Conservation (phyloP, 2,113 vertebrate species). For the Ia io region DNA sequence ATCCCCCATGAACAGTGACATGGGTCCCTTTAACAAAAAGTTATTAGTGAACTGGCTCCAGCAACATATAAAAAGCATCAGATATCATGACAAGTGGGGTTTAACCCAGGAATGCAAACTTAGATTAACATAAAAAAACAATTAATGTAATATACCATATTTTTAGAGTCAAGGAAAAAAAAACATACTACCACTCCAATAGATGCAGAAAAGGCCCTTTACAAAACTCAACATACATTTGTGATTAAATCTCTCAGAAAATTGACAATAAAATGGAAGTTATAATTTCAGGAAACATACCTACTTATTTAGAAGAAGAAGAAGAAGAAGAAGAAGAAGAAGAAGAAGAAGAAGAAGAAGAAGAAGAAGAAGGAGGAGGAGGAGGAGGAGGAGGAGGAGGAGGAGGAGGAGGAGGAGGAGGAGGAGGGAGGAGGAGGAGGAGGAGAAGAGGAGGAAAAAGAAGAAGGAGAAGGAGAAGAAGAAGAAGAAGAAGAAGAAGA, state of each 20-base stretch:
- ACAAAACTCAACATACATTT: background rate
- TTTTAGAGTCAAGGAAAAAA: background rate
- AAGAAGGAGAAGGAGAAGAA: too few relatives aligned
- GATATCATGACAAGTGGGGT: background rate
- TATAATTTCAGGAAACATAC: background rate
- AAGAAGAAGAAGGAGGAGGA: too few relatives aligned
- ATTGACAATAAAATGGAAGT: background rate
- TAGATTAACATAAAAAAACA: background rate
- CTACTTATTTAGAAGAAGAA: too few relatives aligned
- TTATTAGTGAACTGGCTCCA: background rate
- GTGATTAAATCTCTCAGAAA: background rate
- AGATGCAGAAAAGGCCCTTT: background rate
- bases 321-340: too few relatives aligned
- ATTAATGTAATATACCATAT: background rate
- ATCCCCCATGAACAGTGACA: background rate
- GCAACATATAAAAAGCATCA: background rate
- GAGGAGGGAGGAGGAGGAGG: too few relatives aligned
- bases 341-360: too few relatives aligned
- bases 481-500: too few relatives aligned
- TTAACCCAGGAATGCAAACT: background rate
- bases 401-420: too few relatives aligned
- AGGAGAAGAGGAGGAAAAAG: too few relatives aligned
- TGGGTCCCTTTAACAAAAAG: background rate
- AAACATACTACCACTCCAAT: background rate
- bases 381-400: too few relatives aligned